Evolutionary conservation across 2,888 invertebrate genomes (phyloP), one percentile per base, ranked within the genome.

Genomic region (Mythimna loreyi): DNA sequence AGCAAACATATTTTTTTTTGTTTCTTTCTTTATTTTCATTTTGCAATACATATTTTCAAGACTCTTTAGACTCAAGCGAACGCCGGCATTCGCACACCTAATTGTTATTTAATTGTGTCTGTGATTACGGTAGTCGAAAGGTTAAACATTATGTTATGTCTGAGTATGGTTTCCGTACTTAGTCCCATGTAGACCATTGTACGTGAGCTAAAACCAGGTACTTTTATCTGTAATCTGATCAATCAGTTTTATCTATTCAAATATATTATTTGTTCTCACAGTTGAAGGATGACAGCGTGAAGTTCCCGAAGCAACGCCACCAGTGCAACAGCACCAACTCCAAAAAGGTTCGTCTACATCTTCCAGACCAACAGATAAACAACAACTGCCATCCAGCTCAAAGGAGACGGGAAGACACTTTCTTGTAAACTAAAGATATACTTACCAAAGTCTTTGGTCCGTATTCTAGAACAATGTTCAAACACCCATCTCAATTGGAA

Each of bases 231-330:
- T 13, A 3, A 36, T 36, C 36, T 13, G 11, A 33, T 4, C 40
- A 1, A 16, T 16, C 6, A 40, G 16, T 16, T 40, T 6, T 40
- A 19, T 40, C n/a, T n/a, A 45, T n/a, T 45, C 0, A 45, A 45
- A 45, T 6, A 43, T 43, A 43, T 16, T 45, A 3, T 28, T 50
- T 25, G 23, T 49, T 19, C 30, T 68, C 1, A 4, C 83, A 95
- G 95, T 81, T 94, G 43, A 94, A 94, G 80, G 93, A 96, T n/a
- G 95, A 95, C 83, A 94, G 93, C 71, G 77, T 94, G 23, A 94
- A 92, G 82, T 90, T 90, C 16, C 92, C 92, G 1, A 92, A 92
- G 72, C 92, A 89, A 63, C 91, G 92, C 0, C 83, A 93, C 63
- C 93, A 93, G 47, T 90, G 90, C 84, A 92, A 92, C 86, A 94